A percentile compares a stretch with the other conserved stretches of the same genome.
Conservation (phyloP, 2,113 vertebrate genomes). For the Peromyscus leucopus region DNA sequence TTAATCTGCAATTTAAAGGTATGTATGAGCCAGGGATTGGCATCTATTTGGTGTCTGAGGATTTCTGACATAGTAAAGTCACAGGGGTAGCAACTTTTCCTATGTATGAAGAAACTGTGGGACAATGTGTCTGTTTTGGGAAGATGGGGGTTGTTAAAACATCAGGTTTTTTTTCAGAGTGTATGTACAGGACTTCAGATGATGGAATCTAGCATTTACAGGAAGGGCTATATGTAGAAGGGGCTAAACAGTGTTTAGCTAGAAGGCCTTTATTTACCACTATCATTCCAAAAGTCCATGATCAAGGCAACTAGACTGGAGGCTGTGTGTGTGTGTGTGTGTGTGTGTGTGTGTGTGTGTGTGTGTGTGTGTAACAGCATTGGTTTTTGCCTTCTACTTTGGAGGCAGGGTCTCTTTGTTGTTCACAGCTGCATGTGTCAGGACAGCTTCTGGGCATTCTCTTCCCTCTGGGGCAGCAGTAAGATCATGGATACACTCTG, state of each 20-base stretch:
- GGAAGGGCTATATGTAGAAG: not conserved
- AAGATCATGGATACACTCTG: not conserved
- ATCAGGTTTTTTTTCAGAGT: not conserved
- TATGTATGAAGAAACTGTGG: not conserved
- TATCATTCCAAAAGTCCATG: slow-evolving; percentile 24
- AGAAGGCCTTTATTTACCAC: not conserved
- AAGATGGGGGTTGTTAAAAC: not conserved
- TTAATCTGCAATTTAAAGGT: not conserved
- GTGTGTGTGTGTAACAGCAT: not conserved
- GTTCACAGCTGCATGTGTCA: not conserved
- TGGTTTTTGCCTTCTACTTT: not conserved
- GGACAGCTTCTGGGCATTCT: not conserved
- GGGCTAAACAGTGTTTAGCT: not conserved
- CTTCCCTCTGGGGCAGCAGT: not conserved
- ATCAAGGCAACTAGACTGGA: not conserved
- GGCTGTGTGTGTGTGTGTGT: not conserved
- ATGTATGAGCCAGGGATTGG: not conserved
- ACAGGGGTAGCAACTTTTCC: not conserved
- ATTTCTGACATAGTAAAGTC: not conserved
- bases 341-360: not conserved
- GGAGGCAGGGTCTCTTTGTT: not conserved
- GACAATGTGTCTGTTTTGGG: not conserved
- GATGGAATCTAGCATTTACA: not conserved
- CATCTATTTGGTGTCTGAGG: not conserved
- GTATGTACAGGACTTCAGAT: not conserved